Evolutionary conservation across 1,140 invertebrate species (phyloP), one percentile per base, ranked within the genome.

Genomic region (Leptoteleia sp.): DNA sequence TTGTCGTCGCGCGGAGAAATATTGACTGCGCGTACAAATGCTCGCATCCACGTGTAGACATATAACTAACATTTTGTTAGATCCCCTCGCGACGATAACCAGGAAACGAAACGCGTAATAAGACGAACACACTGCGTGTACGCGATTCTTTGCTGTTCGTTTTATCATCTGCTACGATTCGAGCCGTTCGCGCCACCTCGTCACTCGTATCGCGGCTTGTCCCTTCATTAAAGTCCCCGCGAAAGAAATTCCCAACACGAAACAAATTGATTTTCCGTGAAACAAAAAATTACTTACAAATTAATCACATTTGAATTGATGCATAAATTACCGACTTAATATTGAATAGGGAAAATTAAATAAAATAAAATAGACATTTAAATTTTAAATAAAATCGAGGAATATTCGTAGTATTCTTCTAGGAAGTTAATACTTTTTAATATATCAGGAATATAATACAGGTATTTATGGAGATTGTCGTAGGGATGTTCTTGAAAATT

Each of bases 61-160:
- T 29, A 52, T 67, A 61, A 22, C 72, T 68, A 68, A 57, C 64
- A 57, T 64, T 70, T 64, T 45, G 73, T 62, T 45, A 85, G 84
- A 85, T 85, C 65, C 62, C 55, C 11, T 55, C 22, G 59, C 64
- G 73, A 64, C 55, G 84, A 85, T 85, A 85, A 82, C 80, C 73
- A 67, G 52, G 72, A 81, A 75, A 81, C 80, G 76, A 82, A 81
- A 62, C 71, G 81, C 76, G 50, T 65, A 77, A 81, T 72, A 80
- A 79, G 76, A 79, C 62, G 62, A 67, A 75, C 62, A 38, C 31
- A 15, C 55, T 33, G 55, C 47, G 61, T 64, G 72, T 62, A 55
- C 42, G 64, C 64, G 40, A 17, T 19, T 57, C 13, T 37, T 64
- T 43, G 43, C 13, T 62, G 52, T 31, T 67, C 72, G 54, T 76